Percentiles rank a stretch among this genome's conserved stretches.
Evolutionary conservation across 2,113 vertebrate species (phyloP).

Genomic region (Rhinolophus ferrumequinum): DNA sequence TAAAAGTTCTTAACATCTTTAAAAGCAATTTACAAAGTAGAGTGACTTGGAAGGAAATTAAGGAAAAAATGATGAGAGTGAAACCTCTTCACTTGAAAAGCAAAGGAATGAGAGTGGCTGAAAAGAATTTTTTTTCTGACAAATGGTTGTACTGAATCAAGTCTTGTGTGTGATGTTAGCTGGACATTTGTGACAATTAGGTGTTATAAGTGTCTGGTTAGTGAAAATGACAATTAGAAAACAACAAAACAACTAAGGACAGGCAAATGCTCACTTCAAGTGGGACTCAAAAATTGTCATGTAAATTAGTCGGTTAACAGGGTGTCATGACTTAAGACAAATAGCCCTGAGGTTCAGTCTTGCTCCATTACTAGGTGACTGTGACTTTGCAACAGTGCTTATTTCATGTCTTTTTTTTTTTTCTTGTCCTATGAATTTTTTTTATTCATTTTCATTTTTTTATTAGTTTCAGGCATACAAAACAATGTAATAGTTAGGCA

Average conservation of each 20-base stretch:
- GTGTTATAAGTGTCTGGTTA: neutral
- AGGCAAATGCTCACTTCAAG: neutral
- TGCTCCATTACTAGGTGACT: neutral
- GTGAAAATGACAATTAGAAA: neutral
- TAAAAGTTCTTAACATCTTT: neutral
- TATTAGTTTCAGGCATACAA: too few species aligned
- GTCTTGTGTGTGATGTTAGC: neutral
- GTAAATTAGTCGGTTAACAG: neutral
- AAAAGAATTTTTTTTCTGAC: neutral
- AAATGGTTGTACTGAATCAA: neutral
- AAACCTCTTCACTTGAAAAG: neutral
- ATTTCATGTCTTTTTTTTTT: neutral
- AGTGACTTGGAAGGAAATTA: neutral
- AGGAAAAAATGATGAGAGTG: neutral
- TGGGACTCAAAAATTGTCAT: neutral
- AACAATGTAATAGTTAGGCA: too few species aligned
- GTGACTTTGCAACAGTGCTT: neutral
- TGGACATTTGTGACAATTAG: neutral
- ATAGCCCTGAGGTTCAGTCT: neutral
- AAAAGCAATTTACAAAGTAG: neutral
- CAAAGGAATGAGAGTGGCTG: neutral
- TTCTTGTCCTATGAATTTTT: too few species aligned
- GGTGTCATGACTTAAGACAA: neutral
- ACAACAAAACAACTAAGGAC: neutral
- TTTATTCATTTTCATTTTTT: too few species aligned